phyloP scores from a whole-genome alignment of 2,113 vertebrate species.

The Harpagus bidentatus region DNA sequence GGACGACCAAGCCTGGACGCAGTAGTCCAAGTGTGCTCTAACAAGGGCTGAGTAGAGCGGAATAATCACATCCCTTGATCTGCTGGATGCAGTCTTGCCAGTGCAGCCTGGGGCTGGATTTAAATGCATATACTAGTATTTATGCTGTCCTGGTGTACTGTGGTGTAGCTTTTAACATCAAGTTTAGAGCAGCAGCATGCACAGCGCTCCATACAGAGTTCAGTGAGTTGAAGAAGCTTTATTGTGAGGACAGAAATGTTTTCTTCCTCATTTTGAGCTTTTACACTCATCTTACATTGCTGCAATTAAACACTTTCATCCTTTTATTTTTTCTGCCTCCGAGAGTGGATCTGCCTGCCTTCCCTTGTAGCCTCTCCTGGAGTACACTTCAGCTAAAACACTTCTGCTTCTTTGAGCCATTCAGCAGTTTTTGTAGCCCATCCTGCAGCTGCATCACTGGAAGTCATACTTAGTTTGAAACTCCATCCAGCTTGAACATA shows the following conservation, averaged over 20 bases:
- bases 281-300: not conserved
- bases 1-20: not conserved
- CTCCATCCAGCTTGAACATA: not conserved
- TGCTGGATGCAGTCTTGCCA: not conserved
- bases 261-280: not conserved
- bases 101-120: not conserved
- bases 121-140: not conserved
- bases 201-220: rapidly evolving
- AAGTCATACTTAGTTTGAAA: not conserved
- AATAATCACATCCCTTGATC: not conserved
- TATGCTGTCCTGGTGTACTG: not conserved
- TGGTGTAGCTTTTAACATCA: not conserved
- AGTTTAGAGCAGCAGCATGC: not conserved
- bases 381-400: not conserved
- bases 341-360: not conserved
- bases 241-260: not conserved
- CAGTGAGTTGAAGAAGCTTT: not conserved
- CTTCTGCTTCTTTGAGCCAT: not conserved
- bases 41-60: not conserved
- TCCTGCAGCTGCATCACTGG: not conserved
- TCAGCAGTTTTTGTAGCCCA: not conserved
- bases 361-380: not conserved
- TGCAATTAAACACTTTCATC: not conserved
- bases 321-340: not conserved
- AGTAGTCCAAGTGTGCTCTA: not conserved